Conservation (phyloP, 2,797 vertebrate species). For the Aselliscus stoliczkanus region DNA sequence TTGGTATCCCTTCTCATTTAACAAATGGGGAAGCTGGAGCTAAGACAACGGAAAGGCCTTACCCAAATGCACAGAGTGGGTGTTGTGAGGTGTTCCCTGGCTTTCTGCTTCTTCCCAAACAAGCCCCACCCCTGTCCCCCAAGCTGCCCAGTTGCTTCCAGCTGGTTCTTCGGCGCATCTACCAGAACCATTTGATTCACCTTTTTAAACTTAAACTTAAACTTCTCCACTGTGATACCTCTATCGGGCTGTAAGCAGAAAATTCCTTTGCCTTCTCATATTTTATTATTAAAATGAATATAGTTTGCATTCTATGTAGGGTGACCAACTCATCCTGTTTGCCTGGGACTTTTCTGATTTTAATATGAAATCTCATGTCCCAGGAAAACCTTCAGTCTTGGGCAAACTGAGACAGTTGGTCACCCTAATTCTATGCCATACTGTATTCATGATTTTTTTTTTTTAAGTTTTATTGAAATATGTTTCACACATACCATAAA, state of each 20-base stretch:
- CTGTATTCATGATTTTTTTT: not conserved
- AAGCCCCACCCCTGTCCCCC: no score
- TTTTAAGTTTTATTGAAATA: not conserved
- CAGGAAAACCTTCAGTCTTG: not conserved
- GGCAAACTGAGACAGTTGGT: not conserved
- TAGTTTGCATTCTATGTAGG: not conserved
- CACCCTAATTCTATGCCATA: not conserved
- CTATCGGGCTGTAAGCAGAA: not conserved
- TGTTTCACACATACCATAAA: not conserved
- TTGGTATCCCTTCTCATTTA: not conserved
- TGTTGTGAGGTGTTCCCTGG: no score
- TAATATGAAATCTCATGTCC: not conserved
- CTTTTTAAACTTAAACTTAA: not conserved
- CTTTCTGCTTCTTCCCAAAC: not conserved
- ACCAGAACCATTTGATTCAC: not conserved
- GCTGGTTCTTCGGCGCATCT: not conserved
- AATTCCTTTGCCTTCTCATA: not conserved
- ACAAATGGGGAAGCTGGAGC: not conserved
- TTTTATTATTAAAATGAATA: not conserved
- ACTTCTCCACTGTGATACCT: not conserved
- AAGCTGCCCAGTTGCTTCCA: not conserved
- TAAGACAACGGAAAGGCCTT: not conserved
- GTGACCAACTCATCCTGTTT: not conserved
- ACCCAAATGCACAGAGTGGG: fast-evolving
- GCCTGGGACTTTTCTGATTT: not conserved